Evolutionary conservation across 1,140 invertebrate genomes (phyloP).

Genomic region (Temnothorax nylanderi): DNA sequence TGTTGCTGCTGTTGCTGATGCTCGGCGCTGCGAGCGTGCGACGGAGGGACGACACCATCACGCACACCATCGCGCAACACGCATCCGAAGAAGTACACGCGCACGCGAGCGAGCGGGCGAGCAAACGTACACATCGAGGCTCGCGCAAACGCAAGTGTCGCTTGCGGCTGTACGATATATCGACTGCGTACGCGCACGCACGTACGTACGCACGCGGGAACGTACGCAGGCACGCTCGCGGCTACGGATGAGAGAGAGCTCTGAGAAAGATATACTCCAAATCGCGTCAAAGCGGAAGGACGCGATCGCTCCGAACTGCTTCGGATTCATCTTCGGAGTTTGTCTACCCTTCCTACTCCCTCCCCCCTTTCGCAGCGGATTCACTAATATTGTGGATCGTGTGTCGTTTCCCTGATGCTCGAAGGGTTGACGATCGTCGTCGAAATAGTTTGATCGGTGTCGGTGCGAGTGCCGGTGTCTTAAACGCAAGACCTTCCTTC

Average conservation of each 20-base stretch:
- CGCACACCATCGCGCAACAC: conserved; percentile 48
- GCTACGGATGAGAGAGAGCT: not conserved
- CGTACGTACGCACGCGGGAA: conserved; percentile 34
- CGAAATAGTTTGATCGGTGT: conserved; percentile 30
- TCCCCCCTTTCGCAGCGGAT: too few relatives aligned
- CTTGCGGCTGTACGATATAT: conserved; percentile 14
- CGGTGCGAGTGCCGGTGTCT: conserved; percentile 38
- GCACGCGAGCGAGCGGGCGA: conserved; percentile 37
- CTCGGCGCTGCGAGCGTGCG: conserved; percentile 57
- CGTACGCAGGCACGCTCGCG: conserved; percentile 3
- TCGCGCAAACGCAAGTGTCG: conserved; percentile 67
- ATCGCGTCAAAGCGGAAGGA: not conserved
- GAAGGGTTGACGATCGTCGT: conserved; percentile 1
- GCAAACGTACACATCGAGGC: conserved; percentile 38
- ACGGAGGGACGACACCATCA: conserved; percentile 45
- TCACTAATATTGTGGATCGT: not conserved
- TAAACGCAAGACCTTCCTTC: conserved; percentile 28
- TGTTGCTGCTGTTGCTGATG: conserved; percentile 43
- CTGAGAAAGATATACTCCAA: not conserved
- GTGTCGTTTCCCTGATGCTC: not conserved
- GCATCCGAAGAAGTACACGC: conserved; percentile 53
- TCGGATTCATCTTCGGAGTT: not conserved
- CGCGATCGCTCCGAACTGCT: conserved; percentile 2
- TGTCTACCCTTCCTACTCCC: not conserved
- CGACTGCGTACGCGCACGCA: conserved; percentile 57